Conservation (phyloP, 2,113 vertebrate species). For the Montifringilla adamsi region DNA sequence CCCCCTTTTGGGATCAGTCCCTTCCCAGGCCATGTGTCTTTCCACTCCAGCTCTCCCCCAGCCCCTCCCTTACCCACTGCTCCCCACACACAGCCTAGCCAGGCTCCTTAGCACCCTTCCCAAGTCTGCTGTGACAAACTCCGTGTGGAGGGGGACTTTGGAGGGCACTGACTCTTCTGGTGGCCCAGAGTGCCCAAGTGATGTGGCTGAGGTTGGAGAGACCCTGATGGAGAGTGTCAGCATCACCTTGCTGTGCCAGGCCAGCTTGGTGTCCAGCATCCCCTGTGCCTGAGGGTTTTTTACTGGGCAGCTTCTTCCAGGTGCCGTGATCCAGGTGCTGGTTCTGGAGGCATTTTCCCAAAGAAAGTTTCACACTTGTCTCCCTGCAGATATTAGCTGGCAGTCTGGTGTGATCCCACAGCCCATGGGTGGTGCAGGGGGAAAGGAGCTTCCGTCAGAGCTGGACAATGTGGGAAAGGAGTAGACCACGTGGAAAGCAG, state of each 20-base stretch:
- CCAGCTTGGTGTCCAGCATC: background rate
- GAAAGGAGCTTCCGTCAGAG: background rate
- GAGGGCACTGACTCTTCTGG: background rate
- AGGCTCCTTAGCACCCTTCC: background rate
- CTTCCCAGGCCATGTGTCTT: background rate
- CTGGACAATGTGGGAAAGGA: background rate
- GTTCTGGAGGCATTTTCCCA: background rate
- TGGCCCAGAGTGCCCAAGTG: background rate
- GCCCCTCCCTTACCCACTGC: background rate
- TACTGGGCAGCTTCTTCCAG: background rate
- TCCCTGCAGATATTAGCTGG: background rate
- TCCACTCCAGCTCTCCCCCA: background rate
- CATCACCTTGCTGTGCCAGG: background rate
- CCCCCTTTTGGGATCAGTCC: background rate
- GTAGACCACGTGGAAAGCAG: background rate
- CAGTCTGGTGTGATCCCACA: background rate
- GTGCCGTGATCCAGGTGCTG: background rate
- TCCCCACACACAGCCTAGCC: background rate
- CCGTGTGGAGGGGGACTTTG: background rate
- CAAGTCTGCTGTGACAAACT: background rate
- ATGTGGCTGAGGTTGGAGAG: background rate
- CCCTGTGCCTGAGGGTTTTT: background rate
- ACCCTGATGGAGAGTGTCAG: accelerated
- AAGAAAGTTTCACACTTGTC: background rate
- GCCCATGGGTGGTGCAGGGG: background rate